Evolutionary conservation across 2,113 vertebrate genomes (phyloP), one percentile per base, ranked within the genome.

Genomic region (Spilogale gracilis): DNA sequence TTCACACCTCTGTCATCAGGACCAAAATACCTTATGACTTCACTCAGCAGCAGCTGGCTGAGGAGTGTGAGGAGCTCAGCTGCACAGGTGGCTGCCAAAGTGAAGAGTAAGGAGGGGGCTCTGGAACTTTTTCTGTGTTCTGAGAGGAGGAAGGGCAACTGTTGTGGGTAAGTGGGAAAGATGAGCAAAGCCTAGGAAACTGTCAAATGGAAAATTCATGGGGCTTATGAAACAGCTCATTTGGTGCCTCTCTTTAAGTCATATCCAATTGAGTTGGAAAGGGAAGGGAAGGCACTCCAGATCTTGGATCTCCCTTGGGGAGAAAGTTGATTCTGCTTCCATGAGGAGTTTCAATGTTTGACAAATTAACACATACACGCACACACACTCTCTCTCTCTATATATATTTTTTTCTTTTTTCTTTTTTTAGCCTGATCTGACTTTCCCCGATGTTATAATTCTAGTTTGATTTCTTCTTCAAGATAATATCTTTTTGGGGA

Each of bases 21-120:
- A 97, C 94, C 90, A 97, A 97, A 98, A 98, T 98, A 98, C 94
- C 78, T 93, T 92, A 38, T 98, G 96, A 97, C 76, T 95, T 97
- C 87, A 97, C 80, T 95, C 18, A 76, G 87, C 18, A 76, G 87
- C 93, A 95, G 89, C 95, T 97, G 91, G 89, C 60, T 61, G 78
- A 89, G n/a, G 23, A n/a, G 79, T 84, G 89, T 87, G 79, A 96
- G 92, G 80, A 92, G 32, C 73, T 96, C 81, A 89, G 85, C 78
- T 60, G 48, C 48, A 56, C 86, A 96, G 74, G 94, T 96, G 88
- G 56, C 90, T 91, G 45, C 54, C 30, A 23, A 71, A 20, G 32
- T 74, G 1, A 23, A 73, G 71, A 78, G 48, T 38, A 52, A 13
- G 52, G 60, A 95, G 84, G 81, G 69, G 38, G 48, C 38, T 5